Evolutionary conservation across 2,888 invertebrate species (phyloP).

Genomic region (Thymelicus lineola): DNA sequence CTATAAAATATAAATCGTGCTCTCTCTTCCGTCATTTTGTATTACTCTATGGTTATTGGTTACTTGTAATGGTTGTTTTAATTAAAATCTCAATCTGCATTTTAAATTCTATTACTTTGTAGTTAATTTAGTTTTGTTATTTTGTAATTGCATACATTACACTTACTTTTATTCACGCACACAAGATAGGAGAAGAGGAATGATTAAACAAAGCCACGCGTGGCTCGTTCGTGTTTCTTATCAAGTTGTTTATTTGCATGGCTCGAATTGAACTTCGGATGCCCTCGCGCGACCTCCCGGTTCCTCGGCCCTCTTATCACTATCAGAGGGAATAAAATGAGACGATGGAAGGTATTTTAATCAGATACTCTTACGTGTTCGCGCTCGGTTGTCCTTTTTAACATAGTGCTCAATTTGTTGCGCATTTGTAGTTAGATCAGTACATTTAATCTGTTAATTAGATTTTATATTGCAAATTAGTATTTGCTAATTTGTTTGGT

Average conservation of each 20-base stretch:
- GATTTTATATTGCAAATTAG: slow-evolving; percentile 47
- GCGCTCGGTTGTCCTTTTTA: slow-evolving; percentile 48
- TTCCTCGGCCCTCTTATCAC: slow-evolving; percentile 77
- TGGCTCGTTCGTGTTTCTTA: slow-evolving; percentile 79
- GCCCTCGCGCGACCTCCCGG: slow-evolving; percentile 81
- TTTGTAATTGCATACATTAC: not conserved
- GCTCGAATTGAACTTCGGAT: slow-evolving; percentile 75
- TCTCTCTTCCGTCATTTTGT: too few relatives aligned
- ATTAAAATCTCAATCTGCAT: too few relatives aligned
- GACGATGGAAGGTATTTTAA: slow-evolving; percentile 72
- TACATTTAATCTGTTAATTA: slow-evolving; percentile 39
- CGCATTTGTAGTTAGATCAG: slow-evolving; percentile 39
- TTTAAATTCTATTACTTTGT: too few relatives aligned
- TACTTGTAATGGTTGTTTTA: too few relatives aligned
- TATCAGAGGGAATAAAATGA: slow-evolving; percentile 78
- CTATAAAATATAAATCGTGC: too few relatives aligned
- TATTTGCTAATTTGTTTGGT: slow-evolving; percentile 64
- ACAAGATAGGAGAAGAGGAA: slow-evolving; percentile 18
- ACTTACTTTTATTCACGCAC: slow-evolving; percentile 1
- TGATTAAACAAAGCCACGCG: slow-evolving; percentile 71
- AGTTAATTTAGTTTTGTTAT: not conserved
- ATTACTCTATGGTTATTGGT: too few relatives aligned
- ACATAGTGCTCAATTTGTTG: slow-evolving; percentile 38
- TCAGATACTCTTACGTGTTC: slow-evolving; percentile 65
- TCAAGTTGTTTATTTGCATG: slow-evolving; percentile 79